A percentile compares a stretch with the other conserved stretches of the same genome.
Evolutionary conservation across 2,113 vertebrate species (phyloP).

Genomic region (Leptosomus discolor): DNA sequence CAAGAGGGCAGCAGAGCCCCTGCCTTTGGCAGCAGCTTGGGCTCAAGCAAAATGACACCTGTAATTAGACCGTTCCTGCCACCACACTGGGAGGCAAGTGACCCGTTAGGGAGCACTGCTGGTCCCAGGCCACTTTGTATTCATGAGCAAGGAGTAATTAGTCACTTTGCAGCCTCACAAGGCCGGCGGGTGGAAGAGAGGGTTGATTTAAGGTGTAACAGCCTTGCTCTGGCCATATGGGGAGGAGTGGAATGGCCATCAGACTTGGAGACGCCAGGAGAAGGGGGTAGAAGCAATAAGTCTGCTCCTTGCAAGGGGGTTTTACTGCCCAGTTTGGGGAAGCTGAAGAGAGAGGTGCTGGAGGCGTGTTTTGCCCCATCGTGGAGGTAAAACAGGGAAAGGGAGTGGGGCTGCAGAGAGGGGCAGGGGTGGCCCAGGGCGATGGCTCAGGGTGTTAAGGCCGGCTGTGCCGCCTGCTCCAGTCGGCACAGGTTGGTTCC

Average conservation of each 20-base stretch:
- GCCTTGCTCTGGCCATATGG: accelerated
- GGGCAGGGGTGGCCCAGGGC: not conserved
- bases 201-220: not conserved
- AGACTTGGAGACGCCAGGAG: not conserved
- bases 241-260: accelerated
- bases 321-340: not conserved
- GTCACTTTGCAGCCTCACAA: not conserved
- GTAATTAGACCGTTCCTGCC: accelerated
- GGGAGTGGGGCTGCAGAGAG: not conserved
- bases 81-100: accelerated
- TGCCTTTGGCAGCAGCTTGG: not conserved
- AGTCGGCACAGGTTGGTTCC: not conserved
- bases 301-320: not conserved
- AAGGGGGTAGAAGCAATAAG: not conserved
- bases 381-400: not conserved
- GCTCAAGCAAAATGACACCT: not conserved
- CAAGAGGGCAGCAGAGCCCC: not conserved
- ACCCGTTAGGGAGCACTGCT: not conserved
- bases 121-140: not conserved
- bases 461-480: accelerated
- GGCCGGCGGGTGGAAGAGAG: not conserved
- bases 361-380: not conserved
- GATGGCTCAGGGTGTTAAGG: too few relatives aligned
- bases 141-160: not conserved
- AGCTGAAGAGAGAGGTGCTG: not conserved